Percentiles rank a stretch among this genome's conserved stretches.
Conservation (phyloP, 2,888 invertebrate genomes). For the Habroteleia sp. region DNA sequence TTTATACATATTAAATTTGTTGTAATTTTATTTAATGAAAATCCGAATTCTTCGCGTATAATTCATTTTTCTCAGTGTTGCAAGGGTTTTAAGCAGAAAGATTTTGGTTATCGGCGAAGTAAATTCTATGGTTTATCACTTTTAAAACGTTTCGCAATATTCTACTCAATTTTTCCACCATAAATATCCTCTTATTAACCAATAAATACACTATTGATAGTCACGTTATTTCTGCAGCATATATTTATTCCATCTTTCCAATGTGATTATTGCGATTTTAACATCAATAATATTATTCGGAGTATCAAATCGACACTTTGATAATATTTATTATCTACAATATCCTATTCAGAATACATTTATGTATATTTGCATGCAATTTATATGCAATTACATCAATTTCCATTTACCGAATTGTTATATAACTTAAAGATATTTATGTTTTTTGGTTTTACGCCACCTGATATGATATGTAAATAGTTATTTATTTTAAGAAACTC, state of each 20-base stretch:
- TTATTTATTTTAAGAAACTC: too few species aligned
- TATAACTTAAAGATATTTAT: slow-evolving; percentile 31
- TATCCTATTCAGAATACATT: slow-evolving; percentile 29
- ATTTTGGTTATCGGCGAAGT: not conserved
- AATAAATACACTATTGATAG: slow-evolving; percentile 36
- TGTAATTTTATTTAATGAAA: too few species aligned
- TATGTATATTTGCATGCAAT: slow-evolving; percentile 36
- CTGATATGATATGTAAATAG: slow-evolving; percentile 32
- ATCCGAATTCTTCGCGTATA: too few species aligned
- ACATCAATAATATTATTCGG: slow-evolving; percentile 25
- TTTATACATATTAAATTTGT: too few species aligned
- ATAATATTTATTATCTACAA: slow-evolving; percentile 41
- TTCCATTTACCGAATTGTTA: slow-evolving; percentile 28
- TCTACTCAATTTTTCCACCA: slow-evolving; percentile 14
- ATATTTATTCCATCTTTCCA: slow-evolving; percentile 28
- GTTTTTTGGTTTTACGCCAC: slow-evolving; percentile 21
- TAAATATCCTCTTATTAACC: slow-evolving; percentile 19
- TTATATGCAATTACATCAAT: slow-evolving; percentile 42
- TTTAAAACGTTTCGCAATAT: slow-evolving; percentile 3
- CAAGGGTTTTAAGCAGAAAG: too few species aligned
- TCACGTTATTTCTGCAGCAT: slow-evolving; percentile 9
- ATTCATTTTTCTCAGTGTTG: too few species aligned
- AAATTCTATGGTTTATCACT: slow-evolving; percentile 1
- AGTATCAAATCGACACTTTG: slow-evolving; percentile 32
- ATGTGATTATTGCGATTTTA: slow-evolving; percentile 27